Percentiles rank a stretch among this genome's conserved stretches.
These are phyloP conservation scores for Melanotaenia duboulayi DNA, from an alignment of 2,113 vertebrate genomes.

Conservation along the genomic window DNA sequence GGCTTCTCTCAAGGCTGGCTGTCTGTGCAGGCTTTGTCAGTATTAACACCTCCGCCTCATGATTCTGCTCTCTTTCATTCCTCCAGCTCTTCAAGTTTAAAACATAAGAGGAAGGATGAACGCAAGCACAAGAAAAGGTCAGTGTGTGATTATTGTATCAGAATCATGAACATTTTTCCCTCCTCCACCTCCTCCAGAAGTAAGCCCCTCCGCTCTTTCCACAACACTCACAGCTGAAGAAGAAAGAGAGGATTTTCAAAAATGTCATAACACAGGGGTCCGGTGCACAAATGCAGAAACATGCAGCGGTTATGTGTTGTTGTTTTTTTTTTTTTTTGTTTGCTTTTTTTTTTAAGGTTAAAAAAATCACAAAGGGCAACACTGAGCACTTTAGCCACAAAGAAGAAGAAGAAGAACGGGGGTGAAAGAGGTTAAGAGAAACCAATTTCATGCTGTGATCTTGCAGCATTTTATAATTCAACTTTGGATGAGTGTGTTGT, in stretches of 20 bases:
- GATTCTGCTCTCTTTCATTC: slow-evolving; percentile 71
- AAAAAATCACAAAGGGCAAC: slow-evolving; percentile 22
- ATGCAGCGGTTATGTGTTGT: too few species aligned
- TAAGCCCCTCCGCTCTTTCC: slow-evolving; percentile 25
- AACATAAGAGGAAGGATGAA: slow-evolving; percentile 91
- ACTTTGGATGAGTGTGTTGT: slow-evolving; percentile 51
- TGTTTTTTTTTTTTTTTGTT: too few species aligned
- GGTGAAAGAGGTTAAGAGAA: slow-evolving; percentile 67
- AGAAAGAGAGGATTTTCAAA: slow-evolving; percentile 8
- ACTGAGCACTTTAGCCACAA: slow-evolving; percentile 38
- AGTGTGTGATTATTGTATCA: slow-evolving; percentile 70
- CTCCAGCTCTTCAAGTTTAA: slow-evolving; percentile 89
- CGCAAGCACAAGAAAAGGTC: slow-evolving; percentile 97
- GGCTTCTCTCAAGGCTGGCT: slow-evolving; percentile 7
- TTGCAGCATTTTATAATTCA: slow-evolving; percentile 64
- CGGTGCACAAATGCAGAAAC: slow-evolving; percentile 17
- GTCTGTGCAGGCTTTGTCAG: slow-evolving; percentile 19
- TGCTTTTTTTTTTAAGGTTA: slow-evolving; percentile 1
- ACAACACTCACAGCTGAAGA: background rate
- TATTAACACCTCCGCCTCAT: slow-evolving; percentile 39
- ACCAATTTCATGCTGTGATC: slow-evolving; percentile 78
- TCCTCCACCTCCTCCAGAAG: background rate
- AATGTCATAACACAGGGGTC: slow-evolving; percentile 10
- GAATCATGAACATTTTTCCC: slow-evolving; percentile 21
- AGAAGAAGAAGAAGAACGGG: slow-evolving; percentile 9